phyloP scores from a whole-genome alignment of 35 echinoderm and acorn worm genomes.

The Strongylocentrotus purpuratus region DNA sequence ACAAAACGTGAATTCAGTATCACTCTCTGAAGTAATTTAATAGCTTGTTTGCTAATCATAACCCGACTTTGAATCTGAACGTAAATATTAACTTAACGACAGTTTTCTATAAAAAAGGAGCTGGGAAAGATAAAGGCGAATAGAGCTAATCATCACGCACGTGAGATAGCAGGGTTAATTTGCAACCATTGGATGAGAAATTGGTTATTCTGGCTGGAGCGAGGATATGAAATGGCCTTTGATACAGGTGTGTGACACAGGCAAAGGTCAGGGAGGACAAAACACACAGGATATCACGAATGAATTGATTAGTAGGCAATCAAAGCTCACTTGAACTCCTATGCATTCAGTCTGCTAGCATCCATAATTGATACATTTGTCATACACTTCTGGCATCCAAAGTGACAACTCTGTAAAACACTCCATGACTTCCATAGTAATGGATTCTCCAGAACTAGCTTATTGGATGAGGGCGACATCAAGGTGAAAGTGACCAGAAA shows the following conservation, averaged over 20 bases:
- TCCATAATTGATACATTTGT: not conserved
- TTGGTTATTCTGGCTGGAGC: conserved; percentile 5
- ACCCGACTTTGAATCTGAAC: not conserved
- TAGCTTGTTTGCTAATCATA: not conserved
- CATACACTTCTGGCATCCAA: not conserved
- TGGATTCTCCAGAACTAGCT: not conserved
- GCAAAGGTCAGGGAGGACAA: not conserved
- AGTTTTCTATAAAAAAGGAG: not conserved
- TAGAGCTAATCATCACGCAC: not conserved
- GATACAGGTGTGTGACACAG: conserved; percentile 32
- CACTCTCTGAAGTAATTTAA: not conserved
- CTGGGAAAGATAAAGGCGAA: not conserved
- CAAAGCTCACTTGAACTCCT: not conserved
- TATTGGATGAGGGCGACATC: not conserved
- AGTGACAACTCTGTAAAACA: not conserved
- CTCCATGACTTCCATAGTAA: not conserved
- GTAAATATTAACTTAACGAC: not conserved
- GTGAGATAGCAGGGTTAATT: not conserved
- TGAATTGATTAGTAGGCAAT: not conserved
- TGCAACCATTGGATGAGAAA: not conserved
- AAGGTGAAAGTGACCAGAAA: not conserved
- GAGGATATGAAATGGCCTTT: not conserved
- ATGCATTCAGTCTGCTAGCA: not conserved
- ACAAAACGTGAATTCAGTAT: not conserved
- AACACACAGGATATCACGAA: conserved; percentile 2